A percentile compares a stretch with the other conserved stretches of the same genome.
Conservation (phyloP, 2,888 invertebrate genomes). For the Synergus itoensis region DNA sequence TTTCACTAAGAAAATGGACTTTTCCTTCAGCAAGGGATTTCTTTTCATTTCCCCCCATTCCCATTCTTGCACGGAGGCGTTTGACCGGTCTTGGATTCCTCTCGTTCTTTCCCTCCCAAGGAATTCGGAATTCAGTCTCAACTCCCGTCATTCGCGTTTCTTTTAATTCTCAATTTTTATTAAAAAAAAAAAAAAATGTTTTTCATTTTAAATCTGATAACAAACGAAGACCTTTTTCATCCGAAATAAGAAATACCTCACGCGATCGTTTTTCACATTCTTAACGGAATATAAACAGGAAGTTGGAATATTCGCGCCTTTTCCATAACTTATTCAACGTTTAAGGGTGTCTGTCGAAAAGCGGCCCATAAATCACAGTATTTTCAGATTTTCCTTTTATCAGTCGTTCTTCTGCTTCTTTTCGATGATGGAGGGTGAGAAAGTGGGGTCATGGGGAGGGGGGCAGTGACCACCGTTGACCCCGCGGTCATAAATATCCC, state of each 20-base stretch:
- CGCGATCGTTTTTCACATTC: neutral
- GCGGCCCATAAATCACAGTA: slow-evolving; percentile 73
- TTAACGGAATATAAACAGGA: slow-evolving; percentile 27
- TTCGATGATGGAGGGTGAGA: slow-evolving; percentile 16
- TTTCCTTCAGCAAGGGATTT: too few species aligned
- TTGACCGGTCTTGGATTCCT: slow-evolving; percentile 15
- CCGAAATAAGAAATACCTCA: neutral
- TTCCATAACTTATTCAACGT: slow-evolving; percentile 71
- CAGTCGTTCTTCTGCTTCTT: slow-evolving; percentile 63
- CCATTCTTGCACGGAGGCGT: neutral
- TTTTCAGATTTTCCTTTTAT: slow-evolving; percentile 77
- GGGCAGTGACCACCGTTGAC: slow-evolving; percentile 68
- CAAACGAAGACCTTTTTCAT: too few species aligned
- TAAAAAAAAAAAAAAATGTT: too few species aligned
- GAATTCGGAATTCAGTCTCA: too few species aligned
- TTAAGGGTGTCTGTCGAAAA: slow-evolving; percentile 62
- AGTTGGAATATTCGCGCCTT: slow-evolving; percentile 27
- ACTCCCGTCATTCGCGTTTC: too few species aligned
- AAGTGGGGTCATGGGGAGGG: neutral
- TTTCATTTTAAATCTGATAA: too few species aligned
- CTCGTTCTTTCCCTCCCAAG: neutral
- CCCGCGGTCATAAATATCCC: slow-evolving; percentile 76
- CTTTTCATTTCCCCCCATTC: too few species aligned
- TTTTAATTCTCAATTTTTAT: too few species aligned
- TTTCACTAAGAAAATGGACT: too few species aligned